Evolutionary conservation across 2,888 invertebrate species (phyloP), one percentile per base, ranked within the genome.

Genomic region (Arge pagana): DNA sequence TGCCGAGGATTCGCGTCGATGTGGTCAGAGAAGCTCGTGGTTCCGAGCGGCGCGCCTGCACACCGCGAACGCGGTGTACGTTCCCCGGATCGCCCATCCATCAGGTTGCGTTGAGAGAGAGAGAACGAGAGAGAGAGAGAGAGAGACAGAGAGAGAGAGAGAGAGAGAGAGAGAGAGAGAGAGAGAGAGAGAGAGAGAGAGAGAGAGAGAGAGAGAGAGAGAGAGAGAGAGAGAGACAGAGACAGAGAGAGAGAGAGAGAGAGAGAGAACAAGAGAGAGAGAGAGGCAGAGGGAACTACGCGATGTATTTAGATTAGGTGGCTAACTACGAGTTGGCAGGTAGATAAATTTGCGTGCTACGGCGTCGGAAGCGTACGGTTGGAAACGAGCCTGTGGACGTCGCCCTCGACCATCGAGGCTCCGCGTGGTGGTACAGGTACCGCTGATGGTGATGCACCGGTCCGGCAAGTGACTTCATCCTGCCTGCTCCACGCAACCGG

Each of bases 41-140:
- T n/a, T n/a, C n/a, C n/a, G n/a, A n/a, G n/a, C n/a, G n/a, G n/a
- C n/a, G n/a, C n/a, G n/a, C n/a, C n/a, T n/a, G n/a, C n/a, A n/a
- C n/a, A n/a, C n/a, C n/a, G n/a, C n/a, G n/a, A n/a, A n/a, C 7
- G 15, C 49, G 48, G 51, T 51, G 45, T 52, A 35, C 53, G 54
- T 61, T 55, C 48, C 60, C 58, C 57, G 57, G 55, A 51, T 54
- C 54, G 54, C 49, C 52, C 54, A 54, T 33, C 57, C 54, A 58
- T 63, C 56, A 63, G 55, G 59, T 55, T 52, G 56, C 26, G 15
- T 43, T 40, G n/a, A n/a, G n/a, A n/a, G n/a, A n/a, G n/a, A n/a
- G n/a, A n/a, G n/a, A n/a, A n/a, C n/a, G n/a, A n/a, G 42, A 16
- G 15, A 5, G 11, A 4, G 40, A 21, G 11, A 10, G 40, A 10